phyloP scores from a whole-genome alignment of 2,797 vertebrate species.

The Cynopterus sphinx region DNA sequence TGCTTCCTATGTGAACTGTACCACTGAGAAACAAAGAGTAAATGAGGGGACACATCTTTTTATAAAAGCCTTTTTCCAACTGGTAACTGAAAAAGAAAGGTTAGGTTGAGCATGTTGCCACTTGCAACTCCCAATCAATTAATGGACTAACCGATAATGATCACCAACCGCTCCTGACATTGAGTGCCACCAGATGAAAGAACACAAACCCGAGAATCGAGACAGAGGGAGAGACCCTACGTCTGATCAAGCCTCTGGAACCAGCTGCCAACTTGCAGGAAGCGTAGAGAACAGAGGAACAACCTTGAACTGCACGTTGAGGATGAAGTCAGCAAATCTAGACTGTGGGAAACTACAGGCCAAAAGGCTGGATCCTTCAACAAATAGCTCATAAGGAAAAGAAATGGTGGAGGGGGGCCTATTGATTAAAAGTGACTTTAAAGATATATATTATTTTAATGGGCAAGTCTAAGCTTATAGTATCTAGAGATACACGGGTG shows the following conservation, averaged over 20 bases:
- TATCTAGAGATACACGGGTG: background rate
- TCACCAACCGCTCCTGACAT: background rate
- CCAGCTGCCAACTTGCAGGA: background rate
- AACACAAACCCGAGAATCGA: background rate
- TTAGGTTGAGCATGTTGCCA: background rate
- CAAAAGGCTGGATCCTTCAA: background rate
- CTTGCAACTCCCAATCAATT: background rate
- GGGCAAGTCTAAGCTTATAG: background rate
- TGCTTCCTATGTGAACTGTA: background rate
- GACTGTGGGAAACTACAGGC: background rate
- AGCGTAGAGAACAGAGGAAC: background rate
- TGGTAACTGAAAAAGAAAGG: background rate
- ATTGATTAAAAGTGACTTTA: background rate
- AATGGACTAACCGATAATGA: background rate
- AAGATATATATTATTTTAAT: background rate
- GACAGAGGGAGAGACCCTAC: background rate
- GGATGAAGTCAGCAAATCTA: background rate
- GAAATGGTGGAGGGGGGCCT: background rate
- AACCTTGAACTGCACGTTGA: fast-evolving
- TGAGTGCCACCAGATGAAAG: background rate
- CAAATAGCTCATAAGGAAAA: background rate
- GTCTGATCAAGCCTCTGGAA: background rate
- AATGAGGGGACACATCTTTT: background rate
- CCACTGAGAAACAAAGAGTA: background rate
- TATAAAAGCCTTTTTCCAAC: background rate